phyloP scores from a whole-genome alignment of 37 sponge, comb jelly and placozoan species.

The Spongilla lacustris region DNA sequence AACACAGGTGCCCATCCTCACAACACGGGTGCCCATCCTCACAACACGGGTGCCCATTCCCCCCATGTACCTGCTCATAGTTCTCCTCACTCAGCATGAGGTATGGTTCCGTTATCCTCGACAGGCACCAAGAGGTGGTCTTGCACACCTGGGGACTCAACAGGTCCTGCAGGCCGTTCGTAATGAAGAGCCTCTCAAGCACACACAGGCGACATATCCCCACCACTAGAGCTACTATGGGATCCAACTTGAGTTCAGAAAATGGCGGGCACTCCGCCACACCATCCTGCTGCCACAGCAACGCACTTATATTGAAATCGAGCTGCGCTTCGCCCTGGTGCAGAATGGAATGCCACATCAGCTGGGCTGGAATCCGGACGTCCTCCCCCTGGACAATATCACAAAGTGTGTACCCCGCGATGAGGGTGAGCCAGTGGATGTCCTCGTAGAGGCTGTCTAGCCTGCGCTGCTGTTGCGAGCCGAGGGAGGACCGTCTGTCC shows the following conservation, averaged over 20 bases:
- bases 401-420: constrained; percentile 61
- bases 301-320: background rate
- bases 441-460: constrained; percentile 69
- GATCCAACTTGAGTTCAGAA: constrained; percentile 17
- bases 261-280: background rate
- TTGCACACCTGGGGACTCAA: constrained; percentile 79
- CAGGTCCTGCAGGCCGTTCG: constrained; percentile 25
- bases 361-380: constrained; percentile 37
- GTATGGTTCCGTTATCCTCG: constrained; percentile 44
- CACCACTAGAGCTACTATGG: constrained; percentile 52
- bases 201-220: constrained; percentile 58
- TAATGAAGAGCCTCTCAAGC: constrained; percentile 42
- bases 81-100: constrained; percentile 52
- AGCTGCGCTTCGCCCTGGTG: background rate
- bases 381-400: constrained; percentile 32
- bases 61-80: constrained; percentile 52
- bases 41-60: too few relatives aligned
- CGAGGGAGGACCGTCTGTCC: constrained; percentile 2
- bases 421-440: constrained; percentile 73
- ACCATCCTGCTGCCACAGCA: background rate
- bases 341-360: constrained; percentile 47
- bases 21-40: too few relatives aligned
- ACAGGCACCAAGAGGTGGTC: constrained; percentile 59
- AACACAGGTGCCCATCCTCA: too few relatives aligned
- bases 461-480: background rate